Evolutionary conservation across 2,888 invertebrate species (phyloP).

Genomic region (Argynnis bischoffii): DNA sequence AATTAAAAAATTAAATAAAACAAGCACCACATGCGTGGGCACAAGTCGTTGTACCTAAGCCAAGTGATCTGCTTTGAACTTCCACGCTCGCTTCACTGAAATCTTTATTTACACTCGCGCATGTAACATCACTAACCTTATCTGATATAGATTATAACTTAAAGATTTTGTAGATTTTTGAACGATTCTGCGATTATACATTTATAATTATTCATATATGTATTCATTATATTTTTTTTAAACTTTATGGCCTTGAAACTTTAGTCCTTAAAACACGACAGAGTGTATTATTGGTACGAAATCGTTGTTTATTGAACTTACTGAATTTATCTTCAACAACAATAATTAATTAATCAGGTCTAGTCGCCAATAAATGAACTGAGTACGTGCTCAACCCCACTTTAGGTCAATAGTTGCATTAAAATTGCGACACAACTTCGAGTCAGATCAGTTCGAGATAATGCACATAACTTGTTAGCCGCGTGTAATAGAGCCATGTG

Average conservation of each 20-base stretch:
- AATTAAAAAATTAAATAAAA: conserved; percentile 73
- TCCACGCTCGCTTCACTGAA: conserved; percentile 12
- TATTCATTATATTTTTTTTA: too few relatives aligned
- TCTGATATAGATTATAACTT: too few relatives aligned
- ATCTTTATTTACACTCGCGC: conserved; percentile 7
- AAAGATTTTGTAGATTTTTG: too few relatives aligned
- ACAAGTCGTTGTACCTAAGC: conserved; percentile 44
- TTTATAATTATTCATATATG: too few relatives aligned
- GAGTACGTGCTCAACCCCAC: conserved; percentile 30
- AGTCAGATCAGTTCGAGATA: conserved; percentile 65
- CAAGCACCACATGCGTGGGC: conserved; percentile 61
- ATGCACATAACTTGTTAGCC: conserved; percentile 57
- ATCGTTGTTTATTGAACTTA: too few relatives aligned
- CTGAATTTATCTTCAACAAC: not conserved
- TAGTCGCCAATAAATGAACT: conserved; percentile 4
- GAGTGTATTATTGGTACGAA: too few relatives aligned
- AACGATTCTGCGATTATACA: too few relatives aligned
- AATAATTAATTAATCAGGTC: not conserved
- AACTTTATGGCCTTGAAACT: too few relatives aligned
- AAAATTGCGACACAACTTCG: conserved; percentile 58
- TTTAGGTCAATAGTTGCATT: conserved; percentile 40
- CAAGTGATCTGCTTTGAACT: conserved; percentile 30
- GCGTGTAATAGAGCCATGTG: conserved; percentile 53
- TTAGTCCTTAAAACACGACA: too few relatives aligned
- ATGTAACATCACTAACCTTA: too few relatives aligned